Base-by-base conservation (phyloP, 1,140 invertebrate species). In the Pemphigus obesinymphae region DNA sequence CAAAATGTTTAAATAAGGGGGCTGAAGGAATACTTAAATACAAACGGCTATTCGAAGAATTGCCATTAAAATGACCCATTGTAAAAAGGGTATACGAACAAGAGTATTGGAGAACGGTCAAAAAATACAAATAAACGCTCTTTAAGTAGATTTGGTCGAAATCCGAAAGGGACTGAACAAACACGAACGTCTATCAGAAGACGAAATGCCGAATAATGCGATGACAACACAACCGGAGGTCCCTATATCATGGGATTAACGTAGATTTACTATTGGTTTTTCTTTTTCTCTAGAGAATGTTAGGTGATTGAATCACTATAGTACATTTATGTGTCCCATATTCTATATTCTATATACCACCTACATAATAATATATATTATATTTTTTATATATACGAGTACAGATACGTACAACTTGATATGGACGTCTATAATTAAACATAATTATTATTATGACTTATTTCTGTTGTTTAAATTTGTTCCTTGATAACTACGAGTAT, bases 81-180 rank as follows among this genome's bases (percentile, higher is more conserved):
- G 31, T 58, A 78, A 58, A 37, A 40, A 78, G 31, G 73, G 4
- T 23, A n/a, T n/a, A 34, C 50, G 13, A 78, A 45, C 50, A 78
- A 29, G 73, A 37, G n/a, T 34, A 40, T 58, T 58, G 37, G 26
- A 45, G 13, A 63, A 43, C 13, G 50, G 48, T 76, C n/a, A 40
- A 34, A 80, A 80, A 78, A 78, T 53, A 76, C 26, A 58, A 76
- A 53, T 61, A 61, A 80, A 80, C 15, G 55, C 11, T 61, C 13
- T 63, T 80, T 63, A 61, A 58, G 37, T 61, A 80, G 55, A 58
- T 63, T 80, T 63, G 37, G 76, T 45, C 31, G 15, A 17, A 43
- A 45, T 80, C 23, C 40, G 20, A 20, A 80, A 45, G 26, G 26
- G 40, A 61, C n/a, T 63, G 17, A 37, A 63, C 40, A 63, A 63